These are phyloP conservation scores for Lepisosteus oculatus DNA, from an alignment of 2,113 vertebrate genomes.

Conservation along the genomic window DNA sequence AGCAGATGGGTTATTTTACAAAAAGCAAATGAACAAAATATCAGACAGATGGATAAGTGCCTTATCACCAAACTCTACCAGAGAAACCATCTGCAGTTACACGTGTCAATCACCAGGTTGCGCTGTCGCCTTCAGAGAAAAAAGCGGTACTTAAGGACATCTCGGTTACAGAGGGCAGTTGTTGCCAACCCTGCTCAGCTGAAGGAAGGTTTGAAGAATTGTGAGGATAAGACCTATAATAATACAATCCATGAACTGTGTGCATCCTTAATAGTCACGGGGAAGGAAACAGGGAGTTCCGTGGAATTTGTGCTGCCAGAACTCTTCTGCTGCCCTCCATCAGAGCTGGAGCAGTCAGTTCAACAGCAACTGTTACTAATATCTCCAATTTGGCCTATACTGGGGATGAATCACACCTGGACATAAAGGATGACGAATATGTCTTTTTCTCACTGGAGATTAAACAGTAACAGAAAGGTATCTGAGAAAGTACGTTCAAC, in stretches of 20 bases:
- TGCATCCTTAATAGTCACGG: not conserved
- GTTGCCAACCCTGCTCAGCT: not conserved
- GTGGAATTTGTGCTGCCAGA: not conserved
- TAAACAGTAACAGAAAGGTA: not conserved
- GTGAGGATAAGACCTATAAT: conserved; percentile 12
- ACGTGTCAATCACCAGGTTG: too few species aligned
- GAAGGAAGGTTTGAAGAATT: not conserved
- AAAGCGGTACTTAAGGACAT: conserved; percentile 1
- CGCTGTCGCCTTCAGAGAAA: too few species aligned
- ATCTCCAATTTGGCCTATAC: conserved; percentile 11
- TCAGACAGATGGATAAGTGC: too few species aligned
- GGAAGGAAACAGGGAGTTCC: not conserved
- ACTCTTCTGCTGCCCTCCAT: not conserved
- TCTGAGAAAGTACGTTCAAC: conserved; percentile 7
- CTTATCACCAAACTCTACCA: too few species aligned
- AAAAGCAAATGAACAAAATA: too few species aligned
- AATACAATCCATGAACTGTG: not conserved
- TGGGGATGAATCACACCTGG: not conserved
- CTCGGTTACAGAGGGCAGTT: not conserved
- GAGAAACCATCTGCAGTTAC: too few species aligned
- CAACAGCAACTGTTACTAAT: not conserved
- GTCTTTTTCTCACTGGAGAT: not conserved
- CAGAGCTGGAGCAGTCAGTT: not conserved
- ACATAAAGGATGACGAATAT: conserved; percentile 11
- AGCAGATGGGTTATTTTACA: too few species aligned